These are phyloP conservation scores for Hirtodrosophila alboralis DNA, from an alignment of 2,888 invertebrate species.

Conservation along the genomic window DNA sequence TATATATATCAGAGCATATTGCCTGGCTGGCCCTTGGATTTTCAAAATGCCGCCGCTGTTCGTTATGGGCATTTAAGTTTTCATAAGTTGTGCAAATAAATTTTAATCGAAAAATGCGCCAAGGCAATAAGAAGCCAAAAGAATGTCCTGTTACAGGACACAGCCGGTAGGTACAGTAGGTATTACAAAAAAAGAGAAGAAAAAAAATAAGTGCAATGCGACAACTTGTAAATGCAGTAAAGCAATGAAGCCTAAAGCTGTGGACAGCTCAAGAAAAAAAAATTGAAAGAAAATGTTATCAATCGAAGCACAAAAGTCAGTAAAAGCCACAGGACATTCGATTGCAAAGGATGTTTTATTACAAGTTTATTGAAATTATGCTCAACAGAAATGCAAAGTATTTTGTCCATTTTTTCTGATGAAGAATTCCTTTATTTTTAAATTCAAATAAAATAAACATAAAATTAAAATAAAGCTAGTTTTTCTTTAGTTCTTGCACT, in stretches of 20 bases:
- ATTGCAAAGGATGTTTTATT: conserved; percentile 2
- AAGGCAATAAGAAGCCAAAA: conserved; percentile 53
- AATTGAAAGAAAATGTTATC: conserved; percentile 28
- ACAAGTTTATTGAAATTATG: too few species aligned
- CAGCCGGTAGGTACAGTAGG: too few species aligned
- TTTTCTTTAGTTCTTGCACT: too few species aligned
- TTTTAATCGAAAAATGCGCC: conserved; percentile 78
- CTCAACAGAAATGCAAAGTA: too few species aligned
- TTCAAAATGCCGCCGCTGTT: conserved; percentile 35
- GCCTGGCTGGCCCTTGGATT: too few species aligned
- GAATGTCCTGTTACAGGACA: conserved; percentile 3
- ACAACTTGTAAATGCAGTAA: conserved; percentile 23
- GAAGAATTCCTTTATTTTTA: too few species aligned
- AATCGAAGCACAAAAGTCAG: conserved; percentile 15
- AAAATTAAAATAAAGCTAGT: too few species aligned
- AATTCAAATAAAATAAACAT: too few species aligned
- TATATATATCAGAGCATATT: too few species aligned
- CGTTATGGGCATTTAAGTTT: conserved; percentile 77
- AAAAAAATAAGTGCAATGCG: conserved; percentile 25
- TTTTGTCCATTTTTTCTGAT: too few species aligned
- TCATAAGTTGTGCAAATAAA: conserved; percentile 78
- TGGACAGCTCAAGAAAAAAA: conserved; percentile 28
- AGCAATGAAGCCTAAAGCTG: conserved; percentile 42
- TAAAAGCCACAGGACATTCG: conserved; percentile 9
- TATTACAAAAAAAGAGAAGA: too few species aligned